Conservation (phyloP, 2,888 invertebrate species). For the Ichneumoninae sp. region DNA sequence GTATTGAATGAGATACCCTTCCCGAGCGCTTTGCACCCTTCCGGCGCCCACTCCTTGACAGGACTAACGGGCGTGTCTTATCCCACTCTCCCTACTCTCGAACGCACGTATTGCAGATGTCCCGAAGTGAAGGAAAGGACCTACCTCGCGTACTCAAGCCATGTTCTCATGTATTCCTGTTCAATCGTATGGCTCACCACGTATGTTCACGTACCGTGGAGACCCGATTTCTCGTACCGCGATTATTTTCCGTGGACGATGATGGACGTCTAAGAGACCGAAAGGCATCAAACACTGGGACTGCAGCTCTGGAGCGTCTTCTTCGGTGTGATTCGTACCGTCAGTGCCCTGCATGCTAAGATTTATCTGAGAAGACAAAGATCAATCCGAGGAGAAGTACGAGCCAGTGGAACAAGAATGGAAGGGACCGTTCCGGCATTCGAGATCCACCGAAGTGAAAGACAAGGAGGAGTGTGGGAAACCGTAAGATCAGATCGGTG, state of each 20-base stretch:
- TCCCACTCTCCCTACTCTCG: conserved; percentile 59
- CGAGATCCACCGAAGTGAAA: conserved; percentile 22
- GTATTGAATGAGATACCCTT: conserved; percentile 82
- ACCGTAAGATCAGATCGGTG: conserved; percentile 70
- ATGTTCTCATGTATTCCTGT: conserved; percentile 21
- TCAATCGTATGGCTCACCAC: conserved; percentile 16
- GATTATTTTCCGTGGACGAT: conserved; percentile 25
- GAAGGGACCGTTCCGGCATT: conserved; percentile 27
- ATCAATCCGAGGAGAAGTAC: conserved; percentile 2
- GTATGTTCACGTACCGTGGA: conserved; percentile 17
- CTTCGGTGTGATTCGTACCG: background rate
- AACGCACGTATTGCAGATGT: conserved; percentile 52
- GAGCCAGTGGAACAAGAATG: conserved; percentile 7
- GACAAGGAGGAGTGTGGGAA: conserved; percentile 63
- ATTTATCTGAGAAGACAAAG: conserved; percentile 39
- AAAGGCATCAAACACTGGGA: conserved; percentile 23
- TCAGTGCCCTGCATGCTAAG: background rate
- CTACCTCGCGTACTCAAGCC: conserved; percentile 25
- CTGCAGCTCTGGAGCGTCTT: background rate
- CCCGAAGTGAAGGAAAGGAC: conserved; percentile 52
- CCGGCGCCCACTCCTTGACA: conserved; percentile 62
- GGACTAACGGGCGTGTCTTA: conserved; percentile 73
- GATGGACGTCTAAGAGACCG: conserved; percentile 29
- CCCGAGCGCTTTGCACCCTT: conserved; percentile 52
- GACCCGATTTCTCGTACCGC: conserved; percentile 4